Base-by-base conservation (phyloP, 2,113 vertebrate genomes). In the Probosciger aterrimus region DNA sequence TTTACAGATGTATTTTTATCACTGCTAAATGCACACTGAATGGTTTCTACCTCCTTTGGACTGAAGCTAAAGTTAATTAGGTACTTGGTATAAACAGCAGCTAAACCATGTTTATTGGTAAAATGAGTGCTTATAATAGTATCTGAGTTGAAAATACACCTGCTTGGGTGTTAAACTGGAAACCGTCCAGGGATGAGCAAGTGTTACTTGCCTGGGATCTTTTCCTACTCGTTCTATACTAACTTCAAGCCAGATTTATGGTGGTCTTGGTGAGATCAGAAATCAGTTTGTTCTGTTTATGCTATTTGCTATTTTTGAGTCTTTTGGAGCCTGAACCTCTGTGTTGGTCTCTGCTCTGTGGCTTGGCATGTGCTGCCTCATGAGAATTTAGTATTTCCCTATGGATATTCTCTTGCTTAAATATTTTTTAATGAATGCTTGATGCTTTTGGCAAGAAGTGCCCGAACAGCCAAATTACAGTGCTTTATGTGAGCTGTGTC, bases 1-100 rank as follows among this genome's bases (percentile, higher is more conserved):
- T 75, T 79, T 70, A 35, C 30, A 80, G 86, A 74, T 71, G 90
- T 82, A 86, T 91, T 97, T 96, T 92, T 88, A 82, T 76, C 65
- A 25, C 55, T 88, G 71, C 84, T 93, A 94, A 95, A 88, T 90
- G 90, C 28, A 62, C 37, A 16, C 30, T 84, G 65, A 95, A 79
- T 88, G 18, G 15, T 60, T 94, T 93, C 59, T 83, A 52, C 68
- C 41, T 93, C 62, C 57, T 94, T 70, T 82, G 83, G 73, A 92
- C 80, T 70, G 78, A 80, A 82, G 83, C 22, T 94, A 23, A 88
- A 67, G 41, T 82, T 88, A 89, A 92, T 97, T 82, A 93, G 46
- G 94, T 95, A 86, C 96, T 91, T 85, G 80, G 77, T 63, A 85
- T 60, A 82, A 95, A 81, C 50, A 71, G 50, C 47, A 90, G 64